Conservation (phyloP, 1,140 invertebrate genomes). For the Brachionus rubens region DNA sequence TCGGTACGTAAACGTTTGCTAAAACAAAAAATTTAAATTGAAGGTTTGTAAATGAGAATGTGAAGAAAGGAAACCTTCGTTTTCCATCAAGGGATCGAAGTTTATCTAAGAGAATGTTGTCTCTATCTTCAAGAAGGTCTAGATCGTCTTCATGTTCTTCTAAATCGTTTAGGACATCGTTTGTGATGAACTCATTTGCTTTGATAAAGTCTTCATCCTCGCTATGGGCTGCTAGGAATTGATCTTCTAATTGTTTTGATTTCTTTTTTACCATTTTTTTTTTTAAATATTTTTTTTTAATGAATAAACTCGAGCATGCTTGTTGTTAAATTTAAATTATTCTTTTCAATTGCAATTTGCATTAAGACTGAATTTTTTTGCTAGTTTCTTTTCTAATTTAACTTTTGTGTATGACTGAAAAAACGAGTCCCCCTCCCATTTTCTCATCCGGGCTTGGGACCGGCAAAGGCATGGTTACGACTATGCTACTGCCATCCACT, state of each 20-base stretch:
- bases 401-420: too few relatives aligned
- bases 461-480: too few relatives aligned
- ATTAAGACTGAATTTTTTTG: too few relatives aligned
- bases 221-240: neutral
- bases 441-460: too few relatives aligned
- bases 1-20: constrained; percentile 34
- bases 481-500: too few relatives aligned
- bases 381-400: too few relatives aligned
- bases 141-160: neutral
- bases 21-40: neutral
- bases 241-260: neutral
- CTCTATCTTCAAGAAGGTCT: neutral
- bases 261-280: too few relatives aligned
- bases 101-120: neutral
- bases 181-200: neutral
- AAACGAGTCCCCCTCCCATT: too few relatives aligned
- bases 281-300: too few relatives aligned
- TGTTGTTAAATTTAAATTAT: too few relatives aligned
- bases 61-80: neutral
- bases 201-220: neutral
- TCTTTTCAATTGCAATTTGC: too few relatives aligned
- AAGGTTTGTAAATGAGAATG: neutral
- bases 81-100: constrained; percentile 13
- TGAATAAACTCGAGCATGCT: too few relatives aligned
- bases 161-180: constrained; percentile 1